A percentile compares a stretch with the other conserved stretches of the same genome.
Evolutionary conservation across 2,113 vertebrate genomes (phyloP).

Genomic region (human (Homo sapiens)): GRCh38 chr15:26909501-26910000

Average conservation of each 20-base stretch:
- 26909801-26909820: neutral
- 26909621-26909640: neutral
- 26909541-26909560: neutral
- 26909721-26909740: neutral
- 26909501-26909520: neutral
- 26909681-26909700: neutral
- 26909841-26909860: neutral
- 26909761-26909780: neutral
- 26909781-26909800: neutral
- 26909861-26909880: neutral
- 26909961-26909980: neutral
- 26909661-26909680: neutral
- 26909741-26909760: neutral
- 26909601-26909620: neutral
- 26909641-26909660: neutral
- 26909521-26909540: neutral
- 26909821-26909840: neutral
- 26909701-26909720: neutral
- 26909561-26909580: neutral
- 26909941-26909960: neutral
- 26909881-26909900: neutral
- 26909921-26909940: neutral
- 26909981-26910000: neutral
- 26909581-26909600: neutral
- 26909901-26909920: neutral